A percentile compares a stretch with the other conserved stretches of the same genome.
These are phyloP conservation scores for Cyanistes caeruleus DNA, from an alignment of 2,113 vertebrate genomes.

Conservation along the genomic window DNA sequence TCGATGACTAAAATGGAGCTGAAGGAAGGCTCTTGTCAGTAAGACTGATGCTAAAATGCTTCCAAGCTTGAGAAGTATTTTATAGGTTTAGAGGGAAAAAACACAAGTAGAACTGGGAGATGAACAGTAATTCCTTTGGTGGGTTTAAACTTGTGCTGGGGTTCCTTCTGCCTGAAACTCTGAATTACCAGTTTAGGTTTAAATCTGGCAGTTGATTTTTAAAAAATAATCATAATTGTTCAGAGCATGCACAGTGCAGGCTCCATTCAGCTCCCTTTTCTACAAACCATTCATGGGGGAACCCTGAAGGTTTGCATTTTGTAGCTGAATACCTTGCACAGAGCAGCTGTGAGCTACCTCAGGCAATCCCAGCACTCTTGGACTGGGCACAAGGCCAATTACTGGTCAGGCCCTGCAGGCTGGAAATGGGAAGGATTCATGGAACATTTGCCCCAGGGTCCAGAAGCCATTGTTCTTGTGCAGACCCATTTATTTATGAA, in stretches of 20 bases:
- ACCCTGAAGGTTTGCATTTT: not conserved
- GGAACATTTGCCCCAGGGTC: not conserved
- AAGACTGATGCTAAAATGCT: not conserved
- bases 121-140: not conserved
- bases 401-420: accelerated
- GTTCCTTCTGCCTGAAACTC: not conserved
- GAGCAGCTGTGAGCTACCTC: not conserved
- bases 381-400: not conserved
- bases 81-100: not conserved
- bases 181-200: not conserved
- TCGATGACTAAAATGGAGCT: not conserved
- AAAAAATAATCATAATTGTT: not conserved
- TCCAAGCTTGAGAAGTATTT: not conserved
- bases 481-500: not conserved
- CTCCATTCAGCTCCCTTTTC: not conserved
- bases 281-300: not conserved
- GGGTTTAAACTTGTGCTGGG: not conserved
- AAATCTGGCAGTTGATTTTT: not conserved
- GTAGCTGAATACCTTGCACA: not conserved
- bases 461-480: not conserved
- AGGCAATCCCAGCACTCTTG: accelerated
- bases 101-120: not conserved
- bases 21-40: not conserved
- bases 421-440: not conserved
- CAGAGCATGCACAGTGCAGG: not conserved